These are phyloP conservation scores for Galendromus occidentalis DNA, from an alignment of 1,140 invertebrate species.

Conservation along the genomic window DNA sequence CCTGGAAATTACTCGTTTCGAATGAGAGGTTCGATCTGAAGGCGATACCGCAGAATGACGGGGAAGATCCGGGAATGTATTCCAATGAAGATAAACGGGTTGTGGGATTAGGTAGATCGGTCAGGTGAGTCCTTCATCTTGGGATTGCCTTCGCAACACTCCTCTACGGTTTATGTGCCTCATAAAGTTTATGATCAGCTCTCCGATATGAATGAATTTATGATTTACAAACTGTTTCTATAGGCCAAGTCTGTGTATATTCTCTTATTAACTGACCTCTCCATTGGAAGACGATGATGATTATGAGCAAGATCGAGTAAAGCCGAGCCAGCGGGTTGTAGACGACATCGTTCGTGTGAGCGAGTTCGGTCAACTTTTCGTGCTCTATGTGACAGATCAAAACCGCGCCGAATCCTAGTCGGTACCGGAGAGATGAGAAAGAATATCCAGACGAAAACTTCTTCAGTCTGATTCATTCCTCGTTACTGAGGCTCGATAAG, in stretches of 20 bases:
- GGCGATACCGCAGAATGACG: background rate
- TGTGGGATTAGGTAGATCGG: background rate
- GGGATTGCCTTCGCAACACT: too few relatives aligned
- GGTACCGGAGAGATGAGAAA: too few relatives aligned
- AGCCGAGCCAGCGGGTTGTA: constrained; percentile 7
- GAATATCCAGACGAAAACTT: too few relatives aligned
- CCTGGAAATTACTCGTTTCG: background rate
- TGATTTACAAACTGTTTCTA: too few relatives aligned
- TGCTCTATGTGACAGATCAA: background rate
- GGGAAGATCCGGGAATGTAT: background rate
- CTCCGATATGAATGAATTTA: too few relatives aligned
- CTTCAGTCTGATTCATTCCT: too few relatives aligned
- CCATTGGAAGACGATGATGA: constrained; percentile 4
- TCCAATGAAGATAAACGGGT: background rate
- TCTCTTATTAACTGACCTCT: background rate
- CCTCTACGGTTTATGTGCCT: too few relatives aligned
- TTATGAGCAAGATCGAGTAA: background rate
- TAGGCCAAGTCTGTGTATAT: too few relatives aligned
- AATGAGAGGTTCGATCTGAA: background rate
- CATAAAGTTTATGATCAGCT: too few relatives aligned
- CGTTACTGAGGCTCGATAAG: too few relatives aligned
- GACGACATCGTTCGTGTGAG: background rate
- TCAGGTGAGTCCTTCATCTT: too few relatives aligned
- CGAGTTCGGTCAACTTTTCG: background rate
- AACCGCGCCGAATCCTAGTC: background rate